A percentile compares a stretch with the other conserved stretches of the same genome.
Conservation (phyloP, 2,113 vertebrate species). For the Podiceps cristatus region DNA sequence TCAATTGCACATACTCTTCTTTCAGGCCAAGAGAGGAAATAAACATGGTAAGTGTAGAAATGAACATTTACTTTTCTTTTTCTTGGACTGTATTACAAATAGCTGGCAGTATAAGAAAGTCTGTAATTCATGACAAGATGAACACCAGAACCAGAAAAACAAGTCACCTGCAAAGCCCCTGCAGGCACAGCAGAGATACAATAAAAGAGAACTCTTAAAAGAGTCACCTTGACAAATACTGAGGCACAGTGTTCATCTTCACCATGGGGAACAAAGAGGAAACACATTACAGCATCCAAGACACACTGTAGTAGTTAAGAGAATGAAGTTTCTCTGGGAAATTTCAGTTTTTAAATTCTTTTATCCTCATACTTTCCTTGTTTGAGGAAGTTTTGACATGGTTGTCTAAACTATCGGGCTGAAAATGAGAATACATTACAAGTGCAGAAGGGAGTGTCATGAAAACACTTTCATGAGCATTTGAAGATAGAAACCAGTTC, state of each 20-base stretch:
- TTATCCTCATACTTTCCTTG: not conserved
- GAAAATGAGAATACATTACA: not conserved
- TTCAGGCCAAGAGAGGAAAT: not conserved
- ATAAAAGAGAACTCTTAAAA: not conserved
- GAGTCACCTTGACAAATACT: slow-evolving; percentile 54
- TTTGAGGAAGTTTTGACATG: not conserved
- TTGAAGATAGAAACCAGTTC: not conserved
- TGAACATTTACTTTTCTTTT: not conserved
- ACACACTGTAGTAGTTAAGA: not conserved
- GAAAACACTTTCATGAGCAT: not conserved
- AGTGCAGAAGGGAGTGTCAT: not conserved
- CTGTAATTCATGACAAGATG: not conserved
- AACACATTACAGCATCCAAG: not conserved
- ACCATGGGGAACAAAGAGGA: not conserved
- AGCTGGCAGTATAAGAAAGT: not conserved
- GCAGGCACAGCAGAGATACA: slow-evolving; percentile 2
- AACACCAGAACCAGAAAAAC: not conserved
- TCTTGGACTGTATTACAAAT: not conserved
- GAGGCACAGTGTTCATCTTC: slow-evolving; percentile 1
- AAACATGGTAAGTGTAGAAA: not conserved
- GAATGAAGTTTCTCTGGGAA: slow-evolving; percentile 6
- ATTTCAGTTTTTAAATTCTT: not conserved
- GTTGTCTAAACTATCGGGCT: not conserved
- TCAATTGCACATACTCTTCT: not conserved
- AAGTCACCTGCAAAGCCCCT: slow-evolving; percentile 5